Evolutionary conservation across 2,113 vertebrate genomes (phyloP).

Genomic region (Oreochromis niloticus): DNA sequence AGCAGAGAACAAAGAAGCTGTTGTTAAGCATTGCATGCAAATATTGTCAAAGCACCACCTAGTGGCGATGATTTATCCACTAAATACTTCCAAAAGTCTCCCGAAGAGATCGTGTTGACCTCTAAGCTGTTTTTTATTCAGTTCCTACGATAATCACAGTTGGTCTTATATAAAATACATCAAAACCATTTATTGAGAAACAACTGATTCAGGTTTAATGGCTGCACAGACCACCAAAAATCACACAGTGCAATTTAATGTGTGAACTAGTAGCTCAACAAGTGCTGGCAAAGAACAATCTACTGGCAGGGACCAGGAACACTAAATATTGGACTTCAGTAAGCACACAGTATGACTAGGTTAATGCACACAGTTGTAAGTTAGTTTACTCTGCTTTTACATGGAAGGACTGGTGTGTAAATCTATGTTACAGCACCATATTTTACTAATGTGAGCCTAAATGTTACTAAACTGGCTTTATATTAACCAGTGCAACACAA

Average conservation of each 20-base stretch:
- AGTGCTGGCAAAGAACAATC: slow-evolving; percentile 19
- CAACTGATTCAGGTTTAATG: neutral
- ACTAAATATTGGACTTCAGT: neutral
- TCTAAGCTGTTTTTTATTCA: neutral
- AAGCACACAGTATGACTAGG: fast-evolving
- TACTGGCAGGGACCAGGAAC: neutral
- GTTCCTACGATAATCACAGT: neutral
- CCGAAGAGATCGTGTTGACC: neutral
- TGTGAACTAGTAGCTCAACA: slow-evolving; percentile 16
- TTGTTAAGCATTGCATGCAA: neutral
- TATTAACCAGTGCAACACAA: neutral
- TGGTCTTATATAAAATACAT: neutral
- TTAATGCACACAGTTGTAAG: neutral
- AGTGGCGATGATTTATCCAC: neutral
- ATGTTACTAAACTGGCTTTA: neutral
- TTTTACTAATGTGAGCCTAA: neutral
- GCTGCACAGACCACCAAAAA: no score
- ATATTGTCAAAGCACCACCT: slow-evolving; percentile 1
- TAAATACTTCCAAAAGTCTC: neutral
- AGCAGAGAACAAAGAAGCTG: neutral
- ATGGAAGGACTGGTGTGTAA: neutral
- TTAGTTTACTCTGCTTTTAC: neutral
- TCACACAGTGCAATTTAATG: neutral
- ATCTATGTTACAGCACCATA: neutral
- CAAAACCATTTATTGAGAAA: neutral